phyloP scores from a whole-genome alignment of 2,888 invertebrate species.

The Frankliniella fusca region DNA sequence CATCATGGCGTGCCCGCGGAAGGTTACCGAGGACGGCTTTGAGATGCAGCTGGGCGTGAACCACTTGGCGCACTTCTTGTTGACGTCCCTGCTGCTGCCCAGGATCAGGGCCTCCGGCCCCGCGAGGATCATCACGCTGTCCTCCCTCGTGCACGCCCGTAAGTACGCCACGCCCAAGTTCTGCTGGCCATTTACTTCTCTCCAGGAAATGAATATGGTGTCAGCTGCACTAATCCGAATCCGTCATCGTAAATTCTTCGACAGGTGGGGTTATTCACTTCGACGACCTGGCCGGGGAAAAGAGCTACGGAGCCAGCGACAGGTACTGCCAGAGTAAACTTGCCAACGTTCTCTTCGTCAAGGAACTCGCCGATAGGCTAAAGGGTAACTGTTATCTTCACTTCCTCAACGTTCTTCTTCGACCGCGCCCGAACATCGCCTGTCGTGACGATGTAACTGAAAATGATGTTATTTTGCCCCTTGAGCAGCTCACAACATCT shows the following conservation, averaged over 20 bases:
- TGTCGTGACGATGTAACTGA: background rate
- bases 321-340: constrained; percentile 31
- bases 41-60: constrained; percentile 58
- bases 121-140: constrained; percentile 43
- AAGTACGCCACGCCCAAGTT: constrained; percentile 30
- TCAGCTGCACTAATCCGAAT: background rate
- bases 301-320: constrained; percentile 26
- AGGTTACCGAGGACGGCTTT: constrained; percentile 52
- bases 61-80: constrained; percentile 59
- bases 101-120: constrained; percentile 48
- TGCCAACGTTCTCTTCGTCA: constrained; percentile 31
- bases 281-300: constrained; percentile 30
- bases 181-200: background rate
- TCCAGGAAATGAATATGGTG: background rate
- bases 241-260: background rate
- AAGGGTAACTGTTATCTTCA: constrained; percentile 27
- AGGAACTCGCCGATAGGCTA: constrained; percentile 31
- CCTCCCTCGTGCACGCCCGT: constrained; percentile 40
- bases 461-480: background rate
- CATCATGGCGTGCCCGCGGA: constrained; percentile 50
- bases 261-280: constrained; percentile 23
- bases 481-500: background rate
- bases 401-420: background rate
- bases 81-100: constrained; percentile 57
- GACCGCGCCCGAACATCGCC: no score